A percentile compares a stretch with the other conserved stretches of the same genome.
These are phyloP conservation scores for Megastigmus dorsalis DNA, from an alignment of 2,888 invertebrate genomes.

Conservation along the genomic window DNA sequence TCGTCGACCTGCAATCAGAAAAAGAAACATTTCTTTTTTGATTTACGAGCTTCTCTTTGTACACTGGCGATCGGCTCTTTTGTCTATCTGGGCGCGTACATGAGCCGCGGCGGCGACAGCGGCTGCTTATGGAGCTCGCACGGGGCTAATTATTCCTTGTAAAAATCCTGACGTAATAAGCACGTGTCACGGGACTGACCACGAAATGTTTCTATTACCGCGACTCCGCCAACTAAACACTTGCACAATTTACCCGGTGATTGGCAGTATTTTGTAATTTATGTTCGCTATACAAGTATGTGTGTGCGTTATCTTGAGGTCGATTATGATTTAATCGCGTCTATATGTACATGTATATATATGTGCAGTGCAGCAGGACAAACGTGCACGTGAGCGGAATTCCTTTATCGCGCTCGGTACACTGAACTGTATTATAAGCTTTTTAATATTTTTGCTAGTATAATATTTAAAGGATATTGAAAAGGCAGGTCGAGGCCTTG, in stretches of 20 bases:
- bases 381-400: background rate
- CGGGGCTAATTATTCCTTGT: background rate
- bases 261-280: conserved; percentile 19
- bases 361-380: too few species aligned
- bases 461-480: too few species aligned
- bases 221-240: background rate
- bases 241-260: conserved; percentile 15
- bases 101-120: too few species aligned
- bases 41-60: conserved; percentile 4
- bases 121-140: too few species aligned
- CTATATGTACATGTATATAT: background rate
- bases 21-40: background rate
- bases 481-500: too few species aligned
- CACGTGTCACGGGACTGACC: background rate
- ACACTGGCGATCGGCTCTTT: background rate
- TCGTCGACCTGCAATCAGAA: conserved; percentile 64
- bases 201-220: conserved; percentile 18
- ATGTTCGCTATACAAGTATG: background rate
- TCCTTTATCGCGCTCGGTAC: background rate
- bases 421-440: background rate
- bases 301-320: background rate
- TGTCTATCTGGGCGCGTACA: too few species aligned
- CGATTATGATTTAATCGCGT: conserved; percentile 12
- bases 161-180: background rate
- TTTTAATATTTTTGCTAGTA: too few species aligned